A percentile compares a stretch with the other conserved stretches of the same genome.
Conservation (phyloP, 2,888 invertebrate genomes). For the Silvanus unidentatus region DNA sequence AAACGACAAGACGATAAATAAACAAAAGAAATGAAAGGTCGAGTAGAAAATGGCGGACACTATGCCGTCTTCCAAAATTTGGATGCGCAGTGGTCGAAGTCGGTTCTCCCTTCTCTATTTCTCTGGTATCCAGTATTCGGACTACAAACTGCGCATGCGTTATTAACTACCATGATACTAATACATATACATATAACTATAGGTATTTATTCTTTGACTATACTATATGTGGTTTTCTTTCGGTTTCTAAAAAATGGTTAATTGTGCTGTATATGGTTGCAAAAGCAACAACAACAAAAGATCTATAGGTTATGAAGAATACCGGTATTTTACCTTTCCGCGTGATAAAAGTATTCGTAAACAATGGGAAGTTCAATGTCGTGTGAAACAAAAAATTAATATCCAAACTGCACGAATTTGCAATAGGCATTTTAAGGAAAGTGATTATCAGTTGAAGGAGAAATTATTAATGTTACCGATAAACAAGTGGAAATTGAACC, state of each 20-base stretch:
- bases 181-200: too few species aligned
- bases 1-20: too few species aligned
- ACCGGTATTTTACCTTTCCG: slow-evolving; percentile 7
- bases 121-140: too few species aligned
- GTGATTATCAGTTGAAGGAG: slow-evolving; percentile 10
- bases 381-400: slow-evolving; percentile 10
- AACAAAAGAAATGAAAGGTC: too few species aligned
- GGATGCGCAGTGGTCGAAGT: too few species aligned
- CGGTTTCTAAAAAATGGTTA: slow-evolving; percentile 3
- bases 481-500: slow-evolving; percentile 9
- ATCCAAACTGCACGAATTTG: slow-evolving; percentile 10
- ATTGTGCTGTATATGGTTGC: slow-evolving; percentile 7
- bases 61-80: too few species aligned
- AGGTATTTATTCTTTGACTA: too few species aligned
- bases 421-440: slow-evolving; percentile 9
- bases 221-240: too few species aligned
- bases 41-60: too few species aligned
- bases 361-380: slow-evolving; percentile 9
- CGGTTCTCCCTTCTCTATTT: too few species aligned
- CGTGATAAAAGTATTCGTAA: slow-evolving; percentile 2
- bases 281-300: slow-evolving; percentile 7
- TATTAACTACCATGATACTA: too few species aligned
- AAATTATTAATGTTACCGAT: slow-evolving; percentile 6
- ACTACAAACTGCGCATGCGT: too few species aligned
- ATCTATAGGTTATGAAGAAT: slow-evolving; percentile 3